phyloP scores from a whole-genome alignment of 2,888 invertebrate species.

The Catotricha subobsoleta region DNA sequence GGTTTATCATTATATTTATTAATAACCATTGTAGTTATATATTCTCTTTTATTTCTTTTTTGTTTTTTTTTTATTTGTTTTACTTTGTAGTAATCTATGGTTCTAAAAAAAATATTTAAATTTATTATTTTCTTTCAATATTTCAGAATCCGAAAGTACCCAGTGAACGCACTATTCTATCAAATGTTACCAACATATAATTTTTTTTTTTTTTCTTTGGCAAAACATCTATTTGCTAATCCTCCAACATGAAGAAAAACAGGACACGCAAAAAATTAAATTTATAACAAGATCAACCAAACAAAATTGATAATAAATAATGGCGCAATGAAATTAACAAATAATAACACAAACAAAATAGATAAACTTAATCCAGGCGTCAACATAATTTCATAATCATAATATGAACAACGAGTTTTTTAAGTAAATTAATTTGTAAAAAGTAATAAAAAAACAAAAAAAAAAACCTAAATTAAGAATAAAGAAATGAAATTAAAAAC shows the following conservation, averaged over 20 bases:
- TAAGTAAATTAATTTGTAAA: neutral
- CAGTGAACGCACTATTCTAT: no score
- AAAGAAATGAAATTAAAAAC: neutral
- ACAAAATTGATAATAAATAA: no score
- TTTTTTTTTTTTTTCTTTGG: no score
- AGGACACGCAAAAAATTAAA: no score
- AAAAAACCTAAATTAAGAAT: neutral
- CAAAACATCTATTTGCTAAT: no score
- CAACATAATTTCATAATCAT: neutral
- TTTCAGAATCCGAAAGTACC: no score
- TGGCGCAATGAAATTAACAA: no score
- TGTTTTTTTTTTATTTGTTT: neutral
- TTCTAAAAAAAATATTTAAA: neutral
- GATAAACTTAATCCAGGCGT: no score
- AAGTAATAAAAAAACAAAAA: neutral
- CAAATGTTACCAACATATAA: no score
- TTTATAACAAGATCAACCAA: no score
- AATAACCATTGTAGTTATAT: neutral
- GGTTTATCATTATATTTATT: neutral
- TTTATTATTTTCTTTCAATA: neutral
- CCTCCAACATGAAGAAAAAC: no score
- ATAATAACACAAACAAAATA: no score
- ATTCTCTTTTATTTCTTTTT: neutral
- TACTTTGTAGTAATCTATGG: neutral
- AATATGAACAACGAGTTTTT: slow-evolving; percentile 1